A percentile compares a stretch with the other conserved stretches of the same genome.
These are phyloP conservation scores for Hypena proboscidalis DNA, from an alignment of 2,888 invertebrate genomes.

Conservation along the genomic window DNA sequence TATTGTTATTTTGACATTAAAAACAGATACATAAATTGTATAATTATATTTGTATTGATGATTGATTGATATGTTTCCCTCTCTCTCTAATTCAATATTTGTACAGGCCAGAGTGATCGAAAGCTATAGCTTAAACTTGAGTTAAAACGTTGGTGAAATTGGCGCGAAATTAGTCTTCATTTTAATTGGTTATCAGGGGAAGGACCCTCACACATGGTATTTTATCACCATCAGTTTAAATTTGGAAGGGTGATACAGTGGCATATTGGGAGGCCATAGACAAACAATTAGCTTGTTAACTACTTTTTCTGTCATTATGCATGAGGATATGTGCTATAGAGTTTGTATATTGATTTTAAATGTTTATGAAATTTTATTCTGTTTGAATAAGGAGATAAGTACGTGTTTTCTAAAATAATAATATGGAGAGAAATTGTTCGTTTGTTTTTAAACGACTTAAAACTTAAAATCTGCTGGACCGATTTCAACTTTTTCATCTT, in stretches of 20 bases:
- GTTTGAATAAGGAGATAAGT: too few relatives aligned
- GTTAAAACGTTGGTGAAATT: conserved; percentile 12
- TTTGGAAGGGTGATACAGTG: conserved; percentile 19
- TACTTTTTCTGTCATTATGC: too few relatives aligned
- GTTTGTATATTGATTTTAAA: too few relatives aligned
- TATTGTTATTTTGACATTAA: too few relatives aligned
- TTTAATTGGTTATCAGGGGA: conserved; percentile 11
- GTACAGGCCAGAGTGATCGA: too few relatives aligned
- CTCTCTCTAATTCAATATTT: neutral
- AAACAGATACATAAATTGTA: neutral
- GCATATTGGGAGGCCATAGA: conserved; percentile 30
- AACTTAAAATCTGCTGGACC: too few relatives aligned
- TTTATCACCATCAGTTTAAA: conserved; percentile 5
- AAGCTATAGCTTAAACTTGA: conserved; percentile 10
- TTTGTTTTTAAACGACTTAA: too few relatives aligned
- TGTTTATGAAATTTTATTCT: conserved; percentile 1
- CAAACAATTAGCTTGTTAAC: conserved; percentile 25
- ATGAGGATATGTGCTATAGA: too few relatives aligned
- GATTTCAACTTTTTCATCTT: too few relatives aligned
- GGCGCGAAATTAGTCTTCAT: too few relatives aligned
- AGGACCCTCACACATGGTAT: neutral
- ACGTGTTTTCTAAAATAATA: too few relatives aligned
- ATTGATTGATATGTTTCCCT: neutral
- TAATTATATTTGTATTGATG: conserved; percentile 1
- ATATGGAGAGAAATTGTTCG: too few relatives aligned